Evolutionary conservation across 2,797 vertebrate genomes (phyloP).

Genomic region (Acridotheres tristis): DNA sequence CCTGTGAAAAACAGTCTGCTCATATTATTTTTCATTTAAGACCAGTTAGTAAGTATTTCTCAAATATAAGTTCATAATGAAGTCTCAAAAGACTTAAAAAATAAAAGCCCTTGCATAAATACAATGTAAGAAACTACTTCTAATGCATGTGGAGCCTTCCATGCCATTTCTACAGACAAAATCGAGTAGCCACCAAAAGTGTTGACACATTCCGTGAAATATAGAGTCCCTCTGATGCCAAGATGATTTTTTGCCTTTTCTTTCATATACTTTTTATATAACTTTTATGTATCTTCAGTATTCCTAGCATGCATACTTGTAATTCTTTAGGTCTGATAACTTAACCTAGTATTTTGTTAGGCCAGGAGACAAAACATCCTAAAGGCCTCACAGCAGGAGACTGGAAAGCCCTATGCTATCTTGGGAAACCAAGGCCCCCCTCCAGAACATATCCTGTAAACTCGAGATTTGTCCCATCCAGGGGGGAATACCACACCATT

Average conservation of each 20-base stretch:
- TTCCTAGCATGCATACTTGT: background rate
- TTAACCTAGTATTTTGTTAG: background rate
- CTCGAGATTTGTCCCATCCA: background rate
- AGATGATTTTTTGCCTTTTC: background rate
- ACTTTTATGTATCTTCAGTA: background rate
- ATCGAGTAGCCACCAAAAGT: background rate
- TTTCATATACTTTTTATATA: background rate
- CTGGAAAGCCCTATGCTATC: accelerated
- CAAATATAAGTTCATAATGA: background rate
- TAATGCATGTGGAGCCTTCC: background rate
- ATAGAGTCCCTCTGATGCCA: background rate
- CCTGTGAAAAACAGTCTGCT: background rate
- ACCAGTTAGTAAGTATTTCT: background rate
- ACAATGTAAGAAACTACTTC: background rate
- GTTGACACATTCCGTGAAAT: background rate
- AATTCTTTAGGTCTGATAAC: background rate
- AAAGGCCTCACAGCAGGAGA: background rate
- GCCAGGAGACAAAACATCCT: background rate
- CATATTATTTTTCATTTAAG: background rate
- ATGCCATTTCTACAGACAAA: background rate
- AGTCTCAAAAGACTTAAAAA: background rate
- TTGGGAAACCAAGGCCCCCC: background rate
- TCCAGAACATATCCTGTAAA: background rate
- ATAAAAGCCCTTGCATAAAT: background rate
- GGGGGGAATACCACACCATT: background rate